Conservation (phyloP, 1,140 invertebrate species). For the Leptopilina clavipes region DNA sequence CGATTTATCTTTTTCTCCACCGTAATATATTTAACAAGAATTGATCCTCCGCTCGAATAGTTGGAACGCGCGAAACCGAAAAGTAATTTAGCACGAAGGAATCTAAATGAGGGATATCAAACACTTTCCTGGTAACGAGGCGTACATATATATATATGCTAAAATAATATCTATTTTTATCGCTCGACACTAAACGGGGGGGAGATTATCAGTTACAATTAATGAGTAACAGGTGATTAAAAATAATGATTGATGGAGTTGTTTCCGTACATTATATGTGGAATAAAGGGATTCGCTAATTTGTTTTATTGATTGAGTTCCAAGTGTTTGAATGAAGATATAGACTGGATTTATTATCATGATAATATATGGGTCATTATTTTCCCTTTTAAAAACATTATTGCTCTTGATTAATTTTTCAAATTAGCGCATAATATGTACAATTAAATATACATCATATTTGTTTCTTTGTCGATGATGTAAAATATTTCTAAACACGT, state of each 20-base stretch:
- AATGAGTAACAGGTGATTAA: conserved; percentile 28
- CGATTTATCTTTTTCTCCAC: conserved; percentile 27
- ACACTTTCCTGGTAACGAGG: conserved; percentile 17
- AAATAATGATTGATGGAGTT: conserved; percentile 22
- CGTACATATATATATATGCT: not conserved
- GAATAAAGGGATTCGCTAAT: not conserved
- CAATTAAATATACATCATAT: no score
- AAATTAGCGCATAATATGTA: no score
- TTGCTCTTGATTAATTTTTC: no score
- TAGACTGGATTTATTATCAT: not conserved
- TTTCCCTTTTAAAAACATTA: no score
- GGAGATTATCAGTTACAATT: conserved; percentile 28
- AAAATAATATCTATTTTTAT: conserved; percentile 28
- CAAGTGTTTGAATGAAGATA: not conserved
- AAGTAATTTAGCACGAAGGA: conserved; percentile 29
- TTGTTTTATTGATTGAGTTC: not conserved
- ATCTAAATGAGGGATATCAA: conserved; percentile 30
- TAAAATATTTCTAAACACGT: no score
- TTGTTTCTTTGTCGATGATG: no score
- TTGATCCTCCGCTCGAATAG: conserved; percentile 14
- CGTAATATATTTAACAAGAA: conserved; percentile 6
- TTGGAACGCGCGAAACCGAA: conserved; percentile 32
- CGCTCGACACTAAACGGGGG: not conserved
- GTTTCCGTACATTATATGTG: not conserved
- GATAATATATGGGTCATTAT: no score